phyloP scores from a whole-genome alignment of 2,888 invertebrate genomes.

The Theristus sp. region DNA sequence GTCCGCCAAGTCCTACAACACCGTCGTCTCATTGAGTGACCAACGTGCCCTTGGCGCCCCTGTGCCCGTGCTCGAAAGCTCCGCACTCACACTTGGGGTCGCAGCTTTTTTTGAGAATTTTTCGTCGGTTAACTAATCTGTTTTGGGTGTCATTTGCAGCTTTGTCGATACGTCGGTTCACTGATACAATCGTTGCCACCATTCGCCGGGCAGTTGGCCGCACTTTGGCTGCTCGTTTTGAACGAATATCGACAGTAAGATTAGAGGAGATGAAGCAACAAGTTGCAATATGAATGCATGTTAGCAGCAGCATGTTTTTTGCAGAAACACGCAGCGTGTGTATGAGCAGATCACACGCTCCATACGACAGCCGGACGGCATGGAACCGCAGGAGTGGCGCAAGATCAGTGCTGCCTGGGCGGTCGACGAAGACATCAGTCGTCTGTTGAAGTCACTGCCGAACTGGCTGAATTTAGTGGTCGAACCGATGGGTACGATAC shows the following conservation, averaged over 20 bases:
- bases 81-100: slow-evolving; percentile 2
- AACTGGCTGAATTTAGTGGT: slow-evolving; percentile 38
- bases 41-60: not conserved
- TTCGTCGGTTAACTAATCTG: not conserved
- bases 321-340: not conserved
- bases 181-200: slow-evolving; percentile 23
- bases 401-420: slow-evolving; percentile 72
- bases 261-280: no score
- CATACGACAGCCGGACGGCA: not conserved
- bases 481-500: not conserved
- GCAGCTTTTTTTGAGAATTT: no score
- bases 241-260: slow-evolving; percentile 19
- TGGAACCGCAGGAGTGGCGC: slow-evolving; percentile 31
- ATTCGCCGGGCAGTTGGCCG: slow-evolving; percentile 23
- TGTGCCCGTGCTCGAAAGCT: slow-evolving; percentile 14
- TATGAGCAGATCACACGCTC: slow-evolving; percentile 1
- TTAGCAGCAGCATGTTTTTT: no score
- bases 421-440: slow-evolving; percentile 78
- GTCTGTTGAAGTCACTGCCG: slow-evolving; percentile 66
- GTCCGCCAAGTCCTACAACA: not conserved
- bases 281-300: no score
- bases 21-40: not conserved
- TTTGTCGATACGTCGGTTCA: slow-evolving; percentile 19
- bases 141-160: slow-evolving; percentile 12
- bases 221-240: slow-evolving; percentile 23